Evolutionary conservation across 2,888 invertebrate species (phyloP).

Genomic region (Amiota minor): DNA sequence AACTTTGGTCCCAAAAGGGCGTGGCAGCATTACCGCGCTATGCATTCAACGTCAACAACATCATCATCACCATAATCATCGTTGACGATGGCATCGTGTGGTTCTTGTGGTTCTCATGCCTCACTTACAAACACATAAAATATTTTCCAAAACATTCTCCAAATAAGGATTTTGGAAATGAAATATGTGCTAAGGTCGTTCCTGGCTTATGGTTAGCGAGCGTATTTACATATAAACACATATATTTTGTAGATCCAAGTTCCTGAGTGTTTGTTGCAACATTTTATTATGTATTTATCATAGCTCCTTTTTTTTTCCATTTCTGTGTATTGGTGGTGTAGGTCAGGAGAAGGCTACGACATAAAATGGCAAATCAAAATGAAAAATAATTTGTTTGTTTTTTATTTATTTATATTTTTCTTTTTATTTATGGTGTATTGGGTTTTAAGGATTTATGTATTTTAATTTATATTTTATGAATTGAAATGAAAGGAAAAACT

Average conservation of each 20-base stretch:
- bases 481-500: no score
- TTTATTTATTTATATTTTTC: conserved; percentile 16
- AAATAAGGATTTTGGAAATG: conserved; percentile 22
- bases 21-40: no score
- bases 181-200: conserved; percentile 30
- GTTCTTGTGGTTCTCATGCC: no score
- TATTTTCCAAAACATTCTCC: not conserved
- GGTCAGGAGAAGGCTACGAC: not conserved
- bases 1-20: no score
- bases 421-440: conserved; percentile 12
- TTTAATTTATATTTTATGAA: not conserved
- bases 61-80: no score
- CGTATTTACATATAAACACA: not conserved
- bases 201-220: not conserved
- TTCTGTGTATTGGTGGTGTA: not conserved
- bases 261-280: not conserved
- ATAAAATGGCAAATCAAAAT: no score
- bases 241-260: not conserved
- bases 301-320: no score
- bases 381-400: not conserved
- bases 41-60: no score
- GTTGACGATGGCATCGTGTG: no score
- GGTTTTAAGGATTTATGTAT: conserved; percentile 17
- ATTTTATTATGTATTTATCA: no score
- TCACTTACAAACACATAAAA: no score